Evolutionary conservation across 1,140 invertebrate species (phyloP).

Genomic region (Neotoxoptera formosana): DNA sequence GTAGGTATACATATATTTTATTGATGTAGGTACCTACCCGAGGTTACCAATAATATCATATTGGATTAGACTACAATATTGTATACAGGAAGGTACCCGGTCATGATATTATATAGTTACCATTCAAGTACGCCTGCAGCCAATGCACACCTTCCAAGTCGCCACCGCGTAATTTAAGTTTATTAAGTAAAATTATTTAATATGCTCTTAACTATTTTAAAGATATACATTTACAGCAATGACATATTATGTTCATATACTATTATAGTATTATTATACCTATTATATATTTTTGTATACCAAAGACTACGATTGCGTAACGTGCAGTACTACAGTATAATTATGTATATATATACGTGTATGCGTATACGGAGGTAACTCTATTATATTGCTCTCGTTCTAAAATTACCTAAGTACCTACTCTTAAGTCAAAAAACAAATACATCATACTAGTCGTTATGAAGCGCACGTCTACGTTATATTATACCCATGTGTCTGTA

Average conservation of each 20-base stretch:
- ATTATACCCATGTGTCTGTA: neutral
- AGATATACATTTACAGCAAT: neutral
- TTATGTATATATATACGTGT: neutral
- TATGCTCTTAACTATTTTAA: neutral
- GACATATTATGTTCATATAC: neutral
- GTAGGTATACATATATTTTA: neutral
- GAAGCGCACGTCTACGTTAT: neutral
- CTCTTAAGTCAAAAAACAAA: neutral
- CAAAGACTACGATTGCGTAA: neutral
- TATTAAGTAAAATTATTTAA: neutral
- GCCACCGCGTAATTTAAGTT: neutral
- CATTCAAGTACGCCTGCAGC: neutral
- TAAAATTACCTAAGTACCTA: neutral
- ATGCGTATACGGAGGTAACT: neutral
- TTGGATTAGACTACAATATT: neutral
- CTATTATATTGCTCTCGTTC: conserved; percentile 1
- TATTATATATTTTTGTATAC: conserved; percentile 1
- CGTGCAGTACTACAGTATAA: neutral
- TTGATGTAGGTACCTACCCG: neutral
- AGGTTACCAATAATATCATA: neutral
- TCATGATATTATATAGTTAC: neutral
- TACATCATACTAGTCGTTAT: neutral
- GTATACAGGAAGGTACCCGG: neutral
- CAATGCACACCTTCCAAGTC: neutral
- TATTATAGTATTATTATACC: neutral